Percentiles rank a stretch among this genome's conserved stretches.
These are phyloP conservation scores for Pogona vitticeps DNA, from an alignment of 2,113 vertebrate genomes.

Conservation along the genomic window DNA sequence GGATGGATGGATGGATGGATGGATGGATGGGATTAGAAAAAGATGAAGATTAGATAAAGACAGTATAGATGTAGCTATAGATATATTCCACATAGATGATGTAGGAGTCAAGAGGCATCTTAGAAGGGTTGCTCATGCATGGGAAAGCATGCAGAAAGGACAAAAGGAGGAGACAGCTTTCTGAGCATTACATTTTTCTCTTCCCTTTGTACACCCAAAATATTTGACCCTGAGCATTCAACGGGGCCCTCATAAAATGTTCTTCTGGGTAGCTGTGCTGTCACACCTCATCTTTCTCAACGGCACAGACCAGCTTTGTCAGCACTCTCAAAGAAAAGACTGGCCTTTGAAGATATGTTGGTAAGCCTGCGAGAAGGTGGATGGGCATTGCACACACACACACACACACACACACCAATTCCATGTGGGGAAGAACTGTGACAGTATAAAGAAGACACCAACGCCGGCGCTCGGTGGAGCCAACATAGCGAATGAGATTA, in stretches of 20 bases:
- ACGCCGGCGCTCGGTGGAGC: constrained; percentile 43
- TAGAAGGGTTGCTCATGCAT: neutral
- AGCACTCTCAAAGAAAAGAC: neutral
- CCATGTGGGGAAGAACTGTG: constrained; percentile 2
- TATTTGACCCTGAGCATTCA: neutral
- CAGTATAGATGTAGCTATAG: too few species aligned
- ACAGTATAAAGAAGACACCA: neutral
- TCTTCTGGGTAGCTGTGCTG: neutral
- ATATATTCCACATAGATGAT: too few species aligned
- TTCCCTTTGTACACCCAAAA: neutral
- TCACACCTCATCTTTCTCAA: neutral
- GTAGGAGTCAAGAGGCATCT: neutral
- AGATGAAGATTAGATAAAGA: too few species aligned
- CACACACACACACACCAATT: too few species aligned
- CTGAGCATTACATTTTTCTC: neutral
- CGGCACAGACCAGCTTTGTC: neutral
- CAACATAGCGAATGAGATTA: constrained; percentile 66
- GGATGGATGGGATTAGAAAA: too few species aligned
- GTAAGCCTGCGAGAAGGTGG: rapidly evolving
- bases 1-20: too few species aligned
- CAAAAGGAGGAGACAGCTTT: neutral
- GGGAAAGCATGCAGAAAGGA: neutral
- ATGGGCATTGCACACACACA: neutral
- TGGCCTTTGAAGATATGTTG: neutral
- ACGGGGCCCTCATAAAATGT: too few species aligned